Conservation (phyloP, 2,113 vertebrate species). For the Thomomys bottae region DNA sequence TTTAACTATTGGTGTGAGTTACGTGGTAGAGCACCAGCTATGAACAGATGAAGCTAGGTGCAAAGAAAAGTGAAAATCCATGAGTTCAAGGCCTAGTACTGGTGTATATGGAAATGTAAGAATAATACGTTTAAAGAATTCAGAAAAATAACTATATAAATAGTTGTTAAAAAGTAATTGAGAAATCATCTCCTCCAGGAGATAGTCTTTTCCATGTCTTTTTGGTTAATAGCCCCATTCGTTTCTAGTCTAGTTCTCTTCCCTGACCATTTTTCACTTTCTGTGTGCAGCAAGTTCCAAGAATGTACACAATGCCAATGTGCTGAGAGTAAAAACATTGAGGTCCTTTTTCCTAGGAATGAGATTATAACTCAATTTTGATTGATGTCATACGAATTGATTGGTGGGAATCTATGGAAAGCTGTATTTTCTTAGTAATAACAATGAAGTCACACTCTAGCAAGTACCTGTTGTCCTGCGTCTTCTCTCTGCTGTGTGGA, state of each 20-base stretch:
- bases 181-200: too few relatives aligned
- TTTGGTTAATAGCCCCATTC: neutral
- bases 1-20: too few relatives aligned
- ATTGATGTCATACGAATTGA: neutral
- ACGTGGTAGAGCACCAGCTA: too few relatives aligned
- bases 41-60: too few relatives aligned
- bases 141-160: too few relatives aligned
- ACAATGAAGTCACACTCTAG: neutral
- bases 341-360: neutral
- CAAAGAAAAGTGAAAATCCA: too few relatives aligned
- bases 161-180: neutral
- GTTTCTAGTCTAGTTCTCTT: neutral
- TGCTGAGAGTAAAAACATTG: neutral
- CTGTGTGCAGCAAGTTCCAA: neutral
- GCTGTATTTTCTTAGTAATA: neutral
- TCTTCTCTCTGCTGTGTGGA: neutral
- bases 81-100: too few relatives aligned
- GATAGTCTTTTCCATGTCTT: neutral
- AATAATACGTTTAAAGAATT: too few relatives aligned
- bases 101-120: too few relatives aligned
- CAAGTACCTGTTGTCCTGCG: neutral
- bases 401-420: neutral
- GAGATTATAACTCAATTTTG: neutral
- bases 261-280: neutral
- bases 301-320: neutral